Percentiles rank a stretch among this genome's conserved stretches.
Conservation (phyloP, 2,888 invertebrate species). For the Dasypogon diadema region DNA sequence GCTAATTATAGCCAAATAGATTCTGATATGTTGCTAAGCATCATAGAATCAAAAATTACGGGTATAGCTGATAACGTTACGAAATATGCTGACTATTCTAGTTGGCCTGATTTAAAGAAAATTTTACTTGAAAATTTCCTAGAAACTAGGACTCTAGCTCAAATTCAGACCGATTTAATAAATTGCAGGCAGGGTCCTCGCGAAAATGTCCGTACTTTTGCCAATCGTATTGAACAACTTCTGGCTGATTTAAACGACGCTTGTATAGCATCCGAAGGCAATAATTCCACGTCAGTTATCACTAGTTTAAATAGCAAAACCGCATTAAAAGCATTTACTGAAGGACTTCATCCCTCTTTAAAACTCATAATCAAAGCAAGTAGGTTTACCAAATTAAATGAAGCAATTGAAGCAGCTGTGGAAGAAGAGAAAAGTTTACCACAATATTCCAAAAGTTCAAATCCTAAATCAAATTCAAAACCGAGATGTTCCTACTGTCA, state of each 20-base stretch:
- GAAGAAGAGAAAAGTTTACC: constrained; percentile 8
- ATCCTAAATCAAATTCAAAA: background rate
- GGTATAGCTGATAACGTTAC: background rate
- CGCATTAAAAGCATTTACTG: constrained; percentile 19
- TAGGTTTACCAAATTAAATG: background rate
- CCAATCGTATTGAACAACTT: background rate
- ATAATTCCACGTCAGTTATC: background rate
- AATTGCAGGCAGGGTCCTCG: background rate
- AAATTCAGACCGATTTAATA: constrained; percentile 18
- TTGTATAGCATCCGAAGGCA: background rate
- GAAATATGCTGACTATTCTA: background rate
- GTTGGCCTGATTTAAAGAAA: background rate
- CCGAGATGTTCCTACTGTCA: background rate
- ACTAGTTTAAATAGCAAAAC: constrained; percentile 31
- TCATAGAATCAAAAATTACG: background rate
- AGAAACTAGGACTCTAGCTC: constrained; percentile 16
- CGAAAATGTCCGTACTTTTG: constrained; percentile 5
- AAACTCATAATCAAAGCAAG: constrained; percentile 27
- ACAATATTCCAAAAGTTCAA: no score
- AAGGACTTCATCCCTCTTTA: background rate
- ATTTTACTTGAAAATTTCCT: constrained; percentile 5
- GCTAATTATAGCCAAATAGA: background rate
- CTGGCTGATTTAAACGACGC: background rate
- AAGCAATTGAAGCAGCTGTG: background rate
- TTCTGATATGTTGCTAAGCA: background rate